phyloP scores from a whole-genome alignment of 2,888 invertebrate genomes.

The Pemphredon lugubris region DNA sequence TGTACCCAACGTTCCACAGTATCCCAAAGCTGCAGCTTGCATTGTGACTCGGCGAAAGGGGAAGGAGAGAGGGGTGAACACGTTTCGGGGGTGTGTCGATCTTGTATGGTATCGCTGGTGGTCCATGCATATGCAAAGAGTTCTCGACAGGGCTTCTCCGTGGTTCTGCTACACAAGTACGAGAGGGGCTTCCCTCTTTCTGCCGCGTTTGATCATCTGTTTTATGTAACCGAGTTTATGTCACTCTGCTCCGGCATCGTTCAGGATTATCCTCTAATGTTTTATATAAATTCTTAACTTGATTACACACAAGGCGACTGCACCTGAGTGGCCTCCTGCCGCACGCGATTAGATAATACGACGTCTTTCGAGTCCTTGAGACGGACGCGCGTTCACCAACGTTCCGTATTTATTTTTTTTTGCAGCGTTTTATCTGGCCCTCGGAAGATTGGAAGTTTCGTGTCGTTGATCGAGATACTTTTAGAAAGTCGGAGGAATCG shows the following conservation, averaged over 20 bases:
- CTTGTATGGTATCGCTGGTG: conserved; percentile 65
- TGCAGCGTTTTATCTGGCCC: too few relatives aligned
- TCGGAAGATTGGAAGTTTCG: too few relatives aligned
- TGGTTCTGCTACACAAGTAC: conserved; percentile 32
- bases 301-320: conserved; percentile 74
- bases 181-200: conserved; percentile 60
- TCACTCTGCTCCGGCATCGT: conserved; percentile 63
- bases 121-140: conserved; percentile 78
- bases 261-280: conserved; percentile 73
- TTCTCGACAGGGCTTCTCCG: conserved; percentile 70
- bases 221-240: conserved; percentile 78
- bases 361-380: conserved; percentile 16
- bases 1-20: too few relatives aligned
- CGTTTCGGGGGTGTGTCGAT: too few relatives aligned
- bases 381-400: too few relatives aligned
- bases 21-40: too few relatives aligned
- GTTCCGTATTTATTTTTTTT: too few relatives aligned
- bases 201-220: conserved; percentile 62
- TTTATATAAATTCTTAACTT: conserved; percentile 79
- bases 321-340: conserved; percentile 72
- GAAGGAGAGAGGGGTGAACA: too few relatives aligned
- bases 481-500: not conserved
- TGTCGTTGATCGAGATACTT: too few relatives aligned
- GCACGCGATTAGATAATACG: conserved; percentile 47
- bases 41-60: too few relatives aligned